Evolutionary conservation across 2,113 vertebrate species (phyloP), one percentile per base, ranked within the genome.

Genomic region (Poecilia latipinna): DNA sequence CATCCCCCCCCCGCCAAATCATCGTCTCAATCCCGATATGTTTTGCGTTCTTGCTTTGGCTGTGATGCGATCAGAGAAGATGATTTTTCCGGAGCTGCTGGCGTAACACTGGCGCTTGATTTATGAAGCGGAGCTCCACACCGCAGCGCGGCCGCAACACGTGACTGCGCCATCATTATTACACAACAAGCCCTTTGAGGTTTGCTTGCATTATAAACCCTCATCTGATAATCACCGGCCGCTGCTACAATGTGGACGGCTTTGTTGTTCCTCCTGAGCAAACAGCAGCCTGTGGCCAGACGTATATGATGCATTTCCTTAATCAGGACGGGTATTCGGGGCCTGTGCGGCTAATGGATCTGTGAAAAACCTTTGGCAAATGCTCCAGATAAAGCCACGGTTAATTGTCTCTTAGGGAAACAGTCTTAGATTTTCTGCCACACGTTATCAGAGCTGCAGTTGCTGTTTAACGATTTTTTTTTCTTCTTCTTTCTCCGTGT

Each of bases 131-230:
- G 68, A 64, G 72, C 77, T 65, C 19, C 48, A 48, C 65, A 48
- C 10, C 17, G 7, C 13, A 24, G 67, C 70, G 74, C 62, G 65
- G 57, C 35, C 72, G 39, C 44, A 61, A 82, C 81, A 61, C 71
- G 81, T 85, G 82, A 82, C 80, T 75, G 70, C 77, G 68, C 12
- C 82, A 28, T 85, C 75, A 60, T 74, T 29, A 77, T 93, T 91
- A 86, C 80, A 78, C 90, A 92, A 89, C 84, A 77, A 17, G 17
- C 64, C 83, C 79, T 84, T 79, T 72, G 85, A 89, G 83, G 81
- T 80, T 85, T 51, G 51, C 70, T 28, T 65, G 74, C 75, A 62
- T 85, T 68, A 80, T 78, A 64, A 42, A 77, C 66, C 82, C 76
- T 79, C 75, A 85, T 86, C 75, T 82, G 74, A 86, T 90, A 77